Percentiles rank a stretch among this genome's conserved stretches.
Conservation (phyloP, 2,888 invertebrate genomes). For the Chorisops tibialis region DNA sequence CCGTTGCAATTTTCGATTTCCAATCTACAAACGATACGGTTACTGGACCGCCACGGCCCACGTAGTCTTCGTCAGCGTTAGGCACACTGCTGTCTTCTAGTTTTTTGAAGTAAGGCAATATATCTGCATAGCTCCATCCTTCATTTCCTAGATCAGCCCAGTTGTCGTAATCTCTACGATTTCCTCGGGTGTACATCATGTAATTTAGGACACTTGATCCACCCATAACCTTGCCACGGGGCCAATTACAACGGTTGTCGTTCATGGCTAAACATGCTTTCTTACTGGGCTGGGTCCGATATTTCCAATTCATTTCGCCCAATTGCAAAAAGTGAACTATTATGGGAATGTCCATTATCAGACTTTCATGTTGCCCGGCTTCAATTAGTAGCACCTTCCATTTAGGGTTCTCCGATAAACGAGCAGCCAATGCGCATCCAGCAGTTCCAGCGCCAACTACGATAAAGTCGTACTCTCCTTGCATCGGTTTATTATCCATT, state of each 20-base stretch:
- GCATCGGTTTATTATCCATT: slow-evolving; percentile 25
- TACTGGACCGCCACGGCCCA: slow-evolving; percentile 37
- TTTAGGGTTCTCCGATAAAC: slow-evolving; percentile 57
- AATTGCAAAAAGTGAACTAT: slow-evolving; percentile 65
- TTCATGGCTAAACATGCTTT: slow-evolving; percentile 53
- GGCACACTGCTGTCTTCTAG: slow-evolving; percentile 63
- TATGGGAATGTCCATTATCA: slow-evolving; percentile 66
- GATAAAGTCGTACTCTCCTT: slow-evolving; percentile 54
- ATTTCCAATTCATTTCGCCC: slow-evolving; percentile 67
- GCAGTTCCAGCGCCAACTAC: slow-evolving; percentile 61
- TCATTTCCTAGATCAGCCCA: slow-evolving; percentile 59
- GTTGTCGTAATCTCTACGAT: slow-evolving; percentile 50
- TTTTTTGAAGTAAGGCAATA: slow-evolving; percentile 54
- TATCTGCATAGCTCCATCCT: slow-evolving; percentile 47
- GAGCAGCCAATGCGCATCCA: slow-evolving; percentile 60
- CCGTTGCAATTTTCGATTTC: slow-evolving; percentile 35
- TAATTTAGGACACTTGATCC: slow-evolving; percentile 54
- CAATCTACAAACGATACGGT: slow-evolving; percentile 37
- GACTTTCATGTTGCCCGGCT: slow-evolving; percentile 57
- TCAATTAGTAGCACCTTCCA: slow-evolving; percentile 61
- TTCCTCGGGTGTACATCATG: slow-evolving; percentile 54
- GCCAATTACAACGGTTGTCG: slow-evolving; percentile 43
- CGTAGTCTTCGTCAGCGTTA: slow-evolving; percentile 38
- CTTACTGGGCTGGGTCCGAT: slow-evolving; percentile 67
- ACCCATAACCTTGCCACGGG: slow-evolving; percentile 55